Percentiles rank a stretch among this genome's conserved stretches.
These are phyloP conservation scores for Steinernema carpocapsae DNA, from an alignment of 2,888 invertebrate species.

Conservation along the genomic window DNA sequence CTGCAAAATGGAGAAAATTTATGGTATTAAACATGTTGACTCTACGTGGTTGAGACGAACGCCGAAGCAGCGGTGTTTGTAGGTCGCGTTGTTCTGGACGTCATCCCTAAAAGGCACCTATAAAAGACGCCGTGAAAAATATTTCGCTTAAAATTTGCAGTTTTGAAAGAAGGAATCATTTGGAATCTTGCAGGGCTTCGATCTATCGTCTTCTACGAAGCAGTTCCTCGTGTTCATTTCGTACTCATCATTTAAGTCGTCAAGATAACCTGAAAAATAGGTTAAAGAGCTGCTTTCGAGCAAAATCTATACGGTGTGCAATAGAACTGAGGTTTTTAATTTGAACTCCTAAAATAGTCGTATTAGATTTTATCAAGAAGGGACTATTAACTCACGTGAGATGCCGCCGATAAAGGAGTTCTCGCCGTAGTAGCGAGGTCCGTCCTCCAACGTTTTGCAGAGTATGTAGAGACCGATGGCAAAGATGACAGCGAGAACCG, in stretches of 20 bases:
- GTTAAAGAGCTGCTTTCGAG: neutral
- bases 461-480: neutral
- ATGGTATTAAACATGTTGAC: neutral
- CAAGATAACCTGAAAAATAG: neutral
- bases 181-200: too few species aligned
- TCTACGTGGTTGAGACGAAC: conserved; percentile 14
- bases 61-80: neutral
- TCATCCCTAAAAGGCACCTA: neutral
- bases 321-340: neutral
- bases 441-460: neutral
- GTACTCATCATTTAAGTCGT: too few species aligned
- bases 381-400: neutral
- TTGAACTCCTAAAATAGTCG: neutral
- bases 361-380: neutral
- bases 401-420: conserved; percentile 11
- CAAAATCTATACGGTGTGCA: too few species aligned
- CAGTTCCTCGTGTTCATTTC: too few species aligned
- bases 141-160: too few species aligned
- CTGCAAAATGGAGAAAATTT: neutral
- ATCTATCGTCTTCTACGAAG: too few species aligned
- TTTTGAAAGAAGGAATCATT: too few species aligned
- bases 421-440: conserved; percentile 9
- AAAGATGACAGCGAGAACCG: neutral
- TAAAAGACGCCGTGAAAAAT: too few species aligned
- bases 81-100: neutral